These are phyloP conservation scores for Chrysotoxum bicinctum DNA, from an alignment of 2,888 invertebrate species.

Conservation along the genomic window DNA sequence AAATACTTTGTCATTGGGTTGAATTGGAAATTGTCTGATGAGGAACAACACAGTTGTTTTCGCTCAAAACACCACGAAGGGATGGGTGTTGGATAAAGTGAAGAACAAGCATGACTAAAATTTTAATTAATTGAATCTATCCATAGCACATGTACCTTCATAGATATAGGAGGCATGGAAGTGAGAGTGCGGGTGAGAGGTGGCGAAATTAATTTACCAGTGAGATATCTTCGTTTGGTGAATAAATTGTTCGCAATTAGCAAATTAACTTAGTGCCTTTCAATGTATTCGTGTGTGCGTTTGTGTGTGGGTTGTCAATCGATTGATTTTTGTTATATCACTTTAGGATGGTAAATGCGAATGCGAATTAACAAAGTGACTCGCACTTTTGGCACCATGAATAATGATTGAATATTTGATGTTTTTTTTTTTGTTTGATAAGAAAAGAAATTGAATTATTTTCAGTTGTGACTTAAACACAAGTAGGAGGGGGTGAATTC, in stretches of 20 bases:
- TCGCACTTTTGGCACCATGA: slow-evolving; percentile 36
- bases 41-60: slow-evolving; percentile 31
- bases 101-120: slow-evolving; percentile 64
- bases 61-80: neutral
- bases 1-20: slow-evolving; percentile 71
- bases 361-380: slow-evolving; percentile 36
- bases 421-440: neutral
- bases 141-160: neutral
- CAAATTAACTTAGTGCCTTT: slow-evolving; percentile 66
- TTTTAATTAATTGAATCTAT: slow-evolving; percentile 69
- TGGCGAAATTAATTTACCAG: slow-evolving; percentile 69
- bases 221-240: slow-evolving; percentile 70
- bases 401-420: slow-evolving; percentile 6
- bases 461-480: too few relatives aligned
- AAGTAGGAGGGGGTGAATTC: too few relatives aligned
- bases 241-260: slow-evolving; percentile 72
- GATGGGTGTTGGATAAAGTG: neutral
- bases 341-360: neutral
- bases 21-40: slow-evolving; percentile 66
- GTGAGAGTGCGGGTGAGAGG: neutral
- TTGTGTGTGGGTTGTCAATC: slow-evolving; percentile 6
- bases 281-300: slow-evolving; percentile 15
- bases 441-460: too few relatives aligned
- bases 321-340: slow-evolving; percentile 54
- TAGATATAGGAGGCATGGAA: neutral